Conservation (phyloP, 2,113 vertebrate species). For the Vulpes lagopus region DNA sequence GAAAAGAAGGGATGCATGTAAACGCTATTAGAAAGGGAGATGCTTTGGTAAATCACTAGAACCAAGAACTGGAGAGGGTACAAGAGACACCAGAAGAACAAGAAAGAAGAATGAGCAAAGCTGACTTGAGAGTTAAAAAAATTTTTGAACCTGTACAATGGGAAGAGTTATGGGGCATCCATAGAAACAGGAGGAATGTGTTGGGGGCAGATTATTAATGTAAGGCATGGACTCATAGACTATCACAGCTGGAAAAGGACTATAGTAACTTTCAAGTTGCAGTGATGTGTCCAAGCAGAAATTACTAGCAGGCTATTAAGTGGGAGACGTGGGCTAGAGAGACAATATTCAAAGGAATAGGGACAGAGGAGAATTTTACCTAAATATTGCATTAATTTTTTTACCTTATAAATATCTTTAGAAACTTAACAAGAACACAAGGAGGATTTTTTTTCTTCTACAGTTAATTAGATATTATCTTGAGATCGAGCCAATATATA, state of each 20-base stretch:
- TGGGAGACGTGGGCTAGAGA: background rate
- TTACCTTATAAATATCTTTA: background rate
- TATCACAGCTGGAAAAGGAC: background rate
- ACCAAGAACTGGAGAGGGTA: background rate
- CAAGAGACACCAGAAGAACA: background rate
- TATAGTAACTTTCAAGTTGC: background rate
- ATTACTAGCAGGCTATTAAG: background rate
- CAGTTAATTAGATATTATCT: background rate
- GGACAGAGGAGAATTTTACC: background rate
- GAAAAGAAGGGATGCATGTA: background rate
- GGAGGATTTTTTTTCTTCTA: background rate
- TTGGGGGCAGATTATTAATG: background rate
- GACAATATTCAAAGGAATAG: background rate
- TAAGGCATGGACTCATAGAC: background rate
- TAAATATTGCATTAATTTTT: background rate
- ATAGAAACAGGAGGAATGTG: background rate
- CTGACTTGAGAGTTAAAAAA: background rate
- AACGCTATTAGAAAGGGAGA: background rate
- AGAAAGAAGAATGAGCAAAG: background rate
- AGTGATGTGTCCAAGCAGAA: background rate
- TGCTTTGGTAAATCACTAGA: background rate
- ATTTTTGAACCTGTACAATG: background rate
- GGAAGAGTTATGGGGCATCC: background rate
- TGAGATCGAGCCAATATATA: background rate
- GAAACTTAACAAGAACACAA: slow-evolving; percentile 50